Evolutionary conservation across 1,140 invertebrate species (phyloP).

Genomic region (Scaptomyza montana): DNA sequence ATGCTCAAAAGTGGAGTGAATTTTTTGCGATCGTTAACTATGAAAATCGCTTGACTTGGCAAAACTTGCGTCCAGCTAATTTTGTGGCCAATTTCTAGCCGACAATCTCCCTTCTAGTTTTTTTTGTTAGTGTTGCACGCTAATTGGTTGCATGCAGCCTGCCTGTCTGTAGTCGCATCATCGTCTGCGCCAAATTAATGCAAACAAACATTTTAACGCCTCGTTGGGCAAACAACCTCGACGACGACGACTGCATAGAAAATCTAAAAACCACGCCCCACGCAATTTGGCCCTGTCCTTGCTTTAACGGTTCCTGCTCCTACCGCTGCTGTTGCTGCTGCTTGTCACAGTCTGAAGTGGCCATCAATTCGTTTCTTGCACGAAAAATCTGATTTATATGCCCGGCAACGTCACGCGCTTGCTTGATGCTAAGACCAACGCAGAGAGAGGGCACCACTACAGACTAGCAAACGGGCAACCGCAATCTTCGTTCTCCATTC

Average conservation of each 20-base stretch:
- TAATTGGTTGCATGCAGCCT: slow-evolving; percentile 72
- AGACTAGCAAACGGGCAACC: neutral
- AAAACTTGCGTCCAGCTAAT: slow-evolving; percentile 28
- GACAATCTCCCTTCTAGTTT: too few species aligned
- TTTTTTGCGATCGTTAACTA: slow-evolving; percentile 35
- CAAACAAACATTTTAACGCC: slow-evolving; percentile 82
- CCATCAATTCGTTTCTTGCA: slow-evolving; percentile 68
- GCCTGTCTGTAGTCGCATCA: slow-evolving; percentile 37
- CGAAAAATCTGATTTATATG: slow-evolving; percentile 79
- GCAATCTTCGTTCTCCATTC: too few species aligned
- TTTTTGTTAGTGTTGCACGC: slow-evolving; percentile 21
- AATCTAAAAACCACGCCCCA: slow-evolving; percentile 19
- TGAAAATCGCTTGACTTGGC: slow-evolving; percentile 6
- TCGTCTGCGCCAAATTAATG: slow-evolving; percentile 77
- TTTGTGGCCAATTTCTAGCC: slow-evolving; percentile 32
- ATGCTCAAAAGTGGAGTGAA: neutral
- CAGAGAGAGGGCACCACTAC: neutral
- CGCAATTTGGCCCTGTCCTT: slow-evolving; percentile 61
- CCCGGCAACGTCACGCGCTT: slow-evolving; percentile 71
- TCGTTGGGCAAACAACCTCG: slow-evolving; percentile 67
- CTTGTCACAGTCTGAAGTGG: slow-evolving; percentile 77
- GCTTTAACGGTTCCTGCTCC: neutral
- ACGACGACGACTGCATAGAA: slow-evolving; percentile 16
- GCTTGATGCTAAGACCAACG: neutral
- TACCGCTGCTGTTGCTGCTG: slow-evolving; percentile 9